Evolutionary conservation across 30 jellyfish, hydroid and myxozoan genomes (phyloP).

Genomic region (Sanderia malayensis): DNA sequence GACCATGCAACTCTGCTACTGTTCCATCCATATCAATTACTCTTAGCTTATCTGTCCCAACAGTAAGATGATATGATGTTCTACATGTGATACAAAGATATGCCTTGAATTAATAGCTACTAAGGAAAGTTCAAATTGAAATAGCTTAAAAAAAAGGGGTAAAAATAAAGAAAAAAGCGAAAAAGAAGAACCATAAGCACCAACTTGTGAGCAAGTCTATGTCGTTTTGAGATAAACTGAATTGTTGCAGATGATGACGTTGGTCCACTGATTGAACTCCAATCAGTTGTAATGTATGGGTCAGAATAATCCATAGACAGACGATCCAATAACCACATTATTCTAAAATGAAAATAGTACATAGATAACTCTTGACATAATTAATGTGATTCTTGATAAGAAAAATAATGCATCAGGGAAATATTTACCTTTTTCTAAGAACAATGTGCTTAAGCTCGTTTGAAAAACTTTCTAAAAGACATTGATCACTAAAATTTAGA

Average conservation of each 20-base stretch:
- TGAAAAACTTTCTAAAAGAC: conserved; percentile 26
- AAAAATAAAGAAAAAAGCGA: no score
- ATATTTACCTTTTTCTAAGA: conserved; percentile 42
- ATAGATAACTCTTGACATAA: no score
- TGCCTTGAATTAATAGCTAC: no score
- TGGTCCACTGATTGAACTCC: conserved; percentile 63
- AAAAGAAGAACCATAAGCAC: no score
- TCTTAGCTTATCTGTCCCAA: conserved; percentile 31
- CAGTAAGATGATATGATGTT: conserved; percentile 45
- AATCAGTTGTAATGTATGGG: conserved; percentile 49
- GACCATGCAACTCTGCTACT: conserved; percentile 29
- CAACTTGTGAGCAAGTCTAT: conserved; percentile 47
- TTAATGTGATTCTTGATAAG: no score
- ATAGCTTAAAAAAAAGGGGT: no score
- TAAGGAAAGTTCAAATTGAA: no score
- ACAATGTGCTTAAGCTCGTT: conserved; percentile 59
- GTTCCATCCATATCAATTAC: conserved; percentile 47
- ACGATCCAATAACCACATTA: conserved; percentile 29
- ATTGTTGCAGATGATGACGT: conserved; percentile 38
- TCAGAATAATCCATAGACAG: conserved; percentile 29
- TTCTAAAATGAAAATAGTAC: conserved; percentile 6
- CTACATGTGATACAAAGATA: conserved; percentile 11
- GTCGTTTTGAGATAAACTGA: conserved; percentile 50
- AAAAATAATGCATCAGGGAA: no score
- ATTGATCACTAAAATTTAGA: conserved; percentile 13